Percentiles rank a stretch among this genome's conserved stretches.
Conservation (phyloP, 2,888 invertebrate species). For the Netelia fuscicornis region DNA sequence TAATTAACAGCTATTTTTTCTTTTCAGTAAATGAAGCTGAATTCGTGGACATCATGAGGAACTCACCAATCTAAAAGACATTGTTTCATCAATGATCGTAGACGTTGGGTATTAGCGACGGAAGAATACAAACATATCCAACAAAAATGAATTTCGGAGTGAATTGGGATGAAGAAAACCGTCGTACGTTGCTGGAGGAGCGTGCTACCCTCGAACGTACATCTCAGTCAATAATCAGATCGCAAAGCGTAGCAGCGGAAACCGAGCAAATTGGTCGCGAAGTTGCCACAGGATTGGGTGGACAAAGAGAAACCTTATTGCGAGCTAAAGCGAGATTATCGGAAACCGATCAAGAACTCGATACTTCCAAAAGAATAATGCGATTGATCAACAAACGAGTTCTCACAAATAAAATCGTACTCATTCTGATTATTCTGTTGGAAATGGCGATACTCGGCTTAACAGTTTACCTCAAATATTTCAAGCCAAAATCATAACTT, state of each 20-base stretch:
- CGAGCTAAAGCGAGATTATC: conserved; percentile 89
- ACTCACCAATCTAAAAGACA: conserved; percentile 30
- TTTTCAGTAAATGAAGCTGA: conserved; percentile 71
- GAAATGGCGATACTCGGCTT: conserved; percentile 89
- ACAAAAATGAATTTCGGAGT: conserved; percentile 79
- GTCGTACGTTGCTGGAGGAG: conserved; percentile 87
- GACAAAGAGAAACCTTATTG: conserved; percentile 91
- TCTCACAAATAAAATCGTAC: conserved; percentile 90
- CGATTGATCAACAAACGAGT: conserved; percentile 89
- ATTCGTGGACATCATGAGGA: conserved; percentile 71
- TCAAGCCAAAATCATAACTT: conserved; percentile 78
- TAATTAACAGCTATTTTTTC: conserved; percentile 8
- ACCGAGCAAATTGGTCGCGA: conserved; percentile 92
- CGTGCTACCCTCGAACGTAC: conserved; percentile 87
- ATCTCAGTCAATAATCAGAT: conserved; percentile 88
- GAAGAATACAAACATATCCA: not conserved
- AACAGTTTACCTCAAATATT: conserved; percentile 88
- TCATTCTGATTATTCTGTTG: conserved; percentile 90
- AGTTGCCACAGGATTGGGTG: conserved; percentile 91
- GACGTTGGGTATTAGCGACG: not conserved
- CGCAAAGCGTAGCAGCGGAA: conserved; percentile 91
- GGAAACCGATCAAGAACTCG: conserved; percentile 90
- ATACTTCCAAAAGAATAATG: conserved; percentile 88
- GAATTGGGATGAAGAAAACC: conserved; percentile 87
- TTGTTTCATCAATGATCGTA: not conserved